phyloP scores from a whole-genome alignment of 2,113 vertebrate species.

The Sinocyclocheilus grahami region DNA sequence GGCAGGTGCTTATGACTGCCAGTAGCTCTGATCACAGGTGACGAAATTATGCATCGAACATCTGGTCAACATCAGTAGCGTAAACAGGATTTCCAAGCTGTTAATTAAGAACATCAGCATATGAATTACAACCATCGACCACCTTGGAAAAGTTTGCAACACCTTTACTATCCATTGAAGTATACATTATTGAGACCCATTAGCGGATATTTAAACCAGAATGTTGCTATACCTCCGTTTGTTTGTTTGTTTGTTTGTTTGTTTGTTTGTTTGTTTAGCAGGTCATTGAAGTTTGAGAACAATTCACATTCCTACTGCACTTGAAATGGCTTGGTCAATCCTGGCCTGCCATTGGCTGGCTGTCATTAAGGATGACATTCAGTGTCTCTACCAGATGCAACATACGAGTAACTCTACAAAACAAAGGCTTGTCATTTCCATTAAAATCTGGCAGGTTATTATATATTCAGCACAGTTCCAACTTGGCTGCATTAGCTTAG shows the following conservation, averaged over 20 bases:
- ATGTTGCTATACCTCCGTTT: neutral
- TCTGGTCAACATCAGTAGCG: conserved; percentile 21
- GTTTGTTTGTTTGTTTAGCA: no score
- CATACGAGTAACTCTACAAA: no score
- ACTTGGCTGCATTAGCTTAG: neutral
- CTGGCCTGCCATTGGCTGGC: neutral
- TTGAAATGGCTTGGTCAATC: neutral
- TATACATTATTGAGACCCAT: no score
- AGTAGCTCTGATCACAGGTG: conserved; percentile 23
- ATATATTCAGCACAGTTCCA: neutral
- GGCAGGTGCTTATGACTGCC: neutral
- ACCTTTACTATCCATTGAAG: neutral
- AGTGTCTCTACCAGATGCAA: conserved; percentile 4
- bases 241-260: no score
- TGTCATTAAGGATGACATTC: conserved; percentile 16
- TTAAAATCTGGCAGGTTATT: conserved; percentile 1
- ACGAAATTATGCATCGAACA: neutral
- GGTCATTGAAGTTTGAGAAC: no score
- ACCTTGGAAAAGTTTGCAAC: neutral
- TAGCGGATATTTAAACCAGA: neutral
- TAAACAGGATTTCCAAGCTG: conserved; percentile 5
- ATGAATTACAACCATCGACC: neutral
- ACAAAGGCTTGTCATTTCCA: neutral
- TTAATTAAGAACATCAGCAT: neutral
- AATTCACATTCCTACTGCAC: neutral